A percentile compares a stretch with the other conserved stretches of the same genome.
Evolutionary conservation across 2,797 vertebrate species (phyloP).

Genomic region (Lacerta viridis): DNA sequence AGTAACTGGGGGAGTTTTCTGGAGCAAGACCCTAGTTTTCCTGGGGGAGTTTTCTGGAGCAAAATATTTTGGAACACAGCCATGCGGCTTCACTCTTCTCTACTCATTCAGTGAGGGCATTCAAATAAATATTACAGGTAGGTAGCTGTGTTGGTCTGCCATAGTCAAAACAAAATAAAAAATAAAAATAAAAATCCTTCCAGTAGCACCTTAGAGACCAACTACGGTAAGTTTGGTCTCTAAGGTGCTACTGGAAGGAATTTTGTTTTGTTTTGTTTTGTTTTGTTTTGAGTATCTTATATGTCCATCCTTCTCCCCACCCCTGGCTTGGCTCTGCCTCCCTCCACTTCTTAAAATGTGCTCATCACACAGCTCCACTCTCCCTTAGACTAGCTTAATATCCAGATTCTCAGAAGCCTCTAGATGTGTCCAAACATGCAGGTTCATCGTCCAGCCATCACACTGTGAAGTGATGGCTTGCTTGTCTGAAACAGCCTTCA

Average conservation of each 20-base stretch:
- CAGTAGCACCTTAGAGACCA: too few relatives aligned
- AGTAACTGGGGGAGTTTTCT: background rate
- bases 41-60: background rate
- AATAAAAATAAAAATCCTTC: too few relatives aligned
- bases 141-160: too few relatives aligned
- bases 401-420: background rate
- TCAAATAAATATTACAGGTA: background rate
- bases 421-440: background rate
- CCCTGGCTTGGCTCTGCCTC: background rate
- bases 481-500: background rate
- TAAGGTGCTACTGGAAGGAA: too few relatives aligned
- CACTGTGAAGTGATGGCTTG: too few relatives aligned
- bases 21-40: background rate
- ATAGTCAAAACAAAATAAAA: too few relatives aligned
- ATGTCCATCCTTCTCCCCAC: background rate
- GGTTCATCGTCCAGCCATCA: too few relatives aligned
- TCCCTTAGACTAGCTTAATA: background rate
- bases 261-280: too few relatives aligned
- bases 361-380: background rate
- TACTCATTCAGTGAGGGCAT: background rate
- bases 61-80: too few relatives aligned
- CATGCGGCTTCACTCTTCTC: too few relatives aligned
- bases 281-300: background rate
- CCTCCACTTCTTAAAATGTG: background rate
- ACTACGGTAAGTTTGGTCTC: too few relatives aligned